Conservation (phyloP, 2,888 invertebrate genomes). For the Crematogaster levior region DNA sequence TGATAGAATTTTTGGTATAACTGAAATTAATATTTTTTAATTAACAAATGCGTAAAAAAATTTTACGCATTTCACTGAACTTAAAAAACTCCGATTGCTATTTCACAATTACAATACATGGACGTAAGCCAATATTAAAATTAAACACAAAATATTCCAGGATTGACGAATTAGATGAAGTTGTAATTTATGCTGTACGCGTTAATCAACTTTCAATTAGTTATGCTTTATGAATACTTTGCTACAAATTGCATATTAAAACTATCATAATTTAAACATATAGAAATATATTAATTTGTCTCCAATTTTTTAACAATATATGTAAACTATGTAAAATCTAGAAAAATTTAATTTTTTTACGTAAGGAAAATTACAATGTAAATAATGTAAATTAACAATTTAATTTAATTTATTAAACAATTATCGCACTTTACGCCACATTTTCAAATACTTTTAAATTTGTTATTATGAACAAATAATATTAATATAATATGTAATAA, state of each 20-base stretch:
- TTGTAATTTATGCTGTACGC: background rate
- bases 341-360: background rate
- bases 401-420: background rate
- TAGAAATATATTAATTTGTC: background rate
- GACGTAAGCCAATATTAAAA: background rate
- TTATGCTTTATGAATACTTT: slow-evolving; percentile 1
- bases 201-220: background rate
- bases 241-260: background rate
- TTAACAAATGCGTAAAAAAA: background rate
- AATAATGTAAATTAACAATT: background rate
- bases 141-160: background rate
- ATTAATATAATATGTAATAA: background rate
- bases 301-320: background rate
- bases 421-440: background rate
- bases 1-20: background rate
- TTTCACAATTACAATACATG: background rate
- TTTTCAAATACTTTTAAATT: background rate
- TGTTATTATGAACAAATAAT: background rate
- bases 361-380: background rate
- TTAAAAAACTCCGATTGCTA: background rate
- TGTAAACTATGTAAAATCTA: background rate
- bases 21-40: background rate
- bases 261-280: background rate
- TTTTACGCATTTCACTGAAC: background rate
- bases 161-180: background rate